phyloP scores from a whole-genome alignment of 2,888 invertebrate genomes.

The Onchidella celtica region DNA sequence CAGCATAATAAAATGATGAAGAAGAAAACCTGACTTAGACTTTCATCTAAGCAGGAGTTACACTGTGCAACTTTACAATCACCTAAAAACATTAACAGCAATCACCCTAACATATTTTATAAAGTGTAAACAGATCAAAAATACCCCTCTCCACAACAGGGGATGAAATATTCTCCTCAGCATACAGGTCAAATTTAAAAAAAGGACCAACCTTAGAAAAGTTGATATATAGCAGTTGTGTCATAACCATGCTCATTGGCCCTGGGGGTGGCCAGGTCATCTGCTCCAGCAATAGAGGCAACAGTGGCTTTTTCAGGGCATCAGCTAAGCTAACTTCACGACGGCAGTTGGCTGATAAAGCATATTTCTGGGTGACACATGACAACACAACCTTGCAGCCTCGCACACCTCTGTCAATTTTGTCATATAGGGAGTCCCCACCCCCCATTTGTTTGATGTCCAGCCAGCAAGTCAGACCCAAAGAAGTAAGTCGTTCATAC shows the following conservation, averaged over 20 bases:
- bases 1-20: too few relatives aligned
- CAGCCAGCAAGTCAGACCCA: slow-evolving; percentile 76
- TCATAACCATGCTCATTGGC: slow-evolving; percentile 77
- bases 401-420: slow-evolving; percentile 75
- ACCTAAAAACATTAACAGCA: too few relatives aligned
- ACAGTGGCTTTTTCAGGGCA: slow-evolving; percentile 75
- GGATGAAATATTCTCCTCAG: too few relatives aligned
- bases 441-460: slow-evolving; percentile 79
- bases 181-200: too few relatives aligned
- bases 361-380: slow-evolving; percentile 77
- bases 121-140: too few relatives aligned
- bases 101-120: too few relatives aligned
- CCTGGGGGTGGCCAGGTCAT: slow-evolving; percentile 77
- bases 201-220: slow-evolving; percentile 53
- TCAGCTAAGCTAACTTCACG: slow-evolving; percentile 76
- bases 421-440: slow-evolving; percentile 78
- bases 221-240: slow-evolving; percentile 74
- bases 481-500: slow-evolving; percentile 65
- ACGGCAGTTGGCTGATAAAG: slow-evolving; percentile 76
- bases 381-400: slow-evolving; percentile 72
- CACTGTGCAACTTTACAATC: too few relatives aligned
- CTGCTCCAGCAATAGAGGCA: slow-evolving; percentile 75
- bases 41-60: too few relatives aligned
- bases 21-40: too few relatives aligned
- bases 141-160: too few relatives aligned